These are phyloP conservation scores for Alosa sapidissima DNA, from an alignment of 2,797 vertebrate species.

Conservation along the genomic window DNA sequence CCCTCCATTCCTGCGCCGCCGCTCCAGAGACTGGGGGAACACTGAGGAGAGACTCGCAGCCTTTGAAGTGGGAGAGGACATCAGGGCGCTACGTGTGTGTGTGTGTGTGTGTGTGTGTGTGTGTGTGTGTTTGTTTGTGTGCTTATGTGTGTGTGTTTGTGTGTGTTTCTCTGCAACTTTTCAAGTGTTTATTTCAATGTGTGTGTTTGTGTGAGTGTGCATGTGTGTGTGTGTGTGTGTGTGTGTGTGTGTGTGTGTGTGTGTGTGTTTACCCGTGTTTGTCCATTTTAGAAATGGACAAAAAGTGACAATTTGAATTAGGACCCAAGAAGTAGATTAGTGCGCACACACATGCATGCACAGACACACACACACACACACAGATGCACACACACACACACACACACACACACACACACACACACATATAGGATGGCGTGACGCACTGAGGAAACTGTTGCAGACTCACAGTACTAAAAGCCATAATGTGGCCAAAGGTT, in stretches of 20 bases:
- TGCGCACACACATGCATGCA: too few relatives aligned
- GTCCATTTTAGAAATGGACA: too few relatives aligned
- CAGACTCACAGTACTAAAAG: too few relatives aligned
- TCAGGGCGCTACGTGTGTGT: background rate
- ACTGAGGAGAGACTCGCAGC: background rate
- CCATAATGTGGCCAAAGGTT: too few relatives aligned
- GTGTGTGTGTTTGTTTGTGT: background rate
- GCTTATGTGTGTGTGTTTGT: background rate
- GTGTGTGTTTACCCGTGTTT: background rate
- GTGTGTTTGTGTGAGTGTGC: background rate
- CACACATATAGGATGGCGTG: too few relatives aligned
- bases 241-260: background rate
- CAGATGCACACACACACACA: too few relatives aligned
- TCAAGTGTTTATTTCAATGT: background rate
- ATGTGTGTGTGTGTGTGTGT: background rate
- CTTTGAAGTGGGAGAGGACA: conserved; percentile 2
- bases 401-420: too few relatives aligned
- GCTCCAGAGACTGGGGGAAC: background rate
- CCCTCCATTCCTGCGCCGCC: background rate
- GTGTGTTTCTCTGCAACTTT: too few relatives aligned
- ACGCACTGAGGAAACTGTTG: too few relatives aligned
- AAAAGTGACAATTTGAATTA: background rate
- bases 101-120: conserved; percentile 4
- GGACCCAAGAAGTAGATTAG: too few relatives aligned
- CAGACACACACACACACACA: too few relatives aligned